Evolutionary conservation across 2,113 vertebrate genomes (phyloP), one percentile per base, ranked within the genome.

Genomic region (Charadrius vociferus): DNA sequence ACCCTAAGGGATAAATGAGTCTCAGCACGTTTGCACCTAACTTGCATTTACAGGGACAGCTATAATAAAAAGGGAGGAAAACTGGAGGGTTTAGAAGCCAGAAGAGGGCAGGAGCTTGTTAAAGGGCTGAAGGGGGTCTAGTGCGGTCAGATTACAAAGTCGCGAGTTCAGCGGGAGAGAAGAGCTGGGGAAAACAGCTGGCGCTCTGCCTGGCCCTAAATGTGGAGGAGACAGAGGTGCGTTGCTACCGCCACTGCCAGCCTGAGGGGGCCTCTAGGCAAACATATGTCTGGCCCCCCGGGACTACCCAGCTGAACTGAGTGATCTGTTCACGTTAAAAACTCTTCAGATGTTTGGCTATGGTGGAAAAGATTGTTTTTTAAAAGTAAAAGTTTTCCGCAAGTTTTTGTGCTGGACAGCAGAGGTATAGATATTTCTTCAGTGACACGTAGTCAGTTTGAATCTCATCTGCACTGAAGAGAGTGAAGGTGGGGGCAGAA

Each of bases 191-290:
- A 5, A 22, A 81, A 43, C 5, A 34, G 14, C 52, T 92, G 61
- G 29, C 2, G 1, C 7, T 20, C 47, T 73, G 41, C 37, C 53
- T 59, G 39, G 20, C 45, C 4, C 0, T 47, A 22, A 17, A 12
- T 66, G 43, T 58, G 34, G 53, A 50, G 34, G 63, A 70, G 30
- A 29, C 7, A 5, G 36, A 65, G 30, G 15, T 47, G 12, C 9
- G 15, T 63, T 52, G 55, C 36, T 75, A 1, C 55, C 3, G 3
- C 66, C 56, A 27, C 59, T 65, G 19, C 80, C 43, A 70, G 29
- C 43, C 29, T 14, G 32, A 43, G 20, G 13, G 14, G 4, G 16
- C 22, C 36, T 70, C 29, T 8, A 15, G 27, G 55, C 0, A 1
- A 26, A 53, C 2, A 1, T 47, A 14, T 68, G 53, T 7, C 59